These are phyloP conservation scores for Halcyon senegalensis DNA, from an alignment of 2,113 vertebrate genomes.

Conservation along the genomic window DNA sequence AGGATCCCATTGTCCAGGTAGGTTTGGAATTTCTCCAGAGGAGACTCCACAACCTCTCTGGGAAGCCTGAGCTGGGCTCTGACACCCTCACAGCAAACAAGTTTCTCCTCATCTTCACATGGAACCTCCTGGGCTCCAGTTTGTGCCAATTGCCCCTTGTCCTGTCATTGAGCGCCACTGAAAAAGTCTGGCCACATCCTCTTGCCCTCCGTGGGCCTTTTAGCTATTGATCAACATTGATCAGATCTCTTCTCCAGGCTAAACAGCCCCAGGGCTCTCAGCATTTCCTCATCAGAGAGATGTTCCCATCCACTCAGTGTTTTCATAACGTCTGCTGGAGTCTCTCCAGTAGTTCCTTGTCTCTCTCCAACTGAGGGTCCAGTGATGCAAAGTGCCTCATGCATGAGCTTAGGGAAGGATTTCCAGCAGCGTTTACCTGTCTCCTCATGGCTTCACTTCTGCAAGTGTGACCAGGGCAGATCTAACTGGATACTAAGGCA, in stretches of 20 bases:
- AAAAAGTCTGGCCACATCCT: background rate
- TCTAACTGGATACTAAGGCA: too few relatives aligned
- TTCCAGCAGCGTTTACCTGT: background rate
- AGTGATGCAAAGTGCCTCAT: rapidly evolving
- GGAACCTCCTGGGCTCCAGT: background rate
- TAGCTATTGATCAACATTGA: background rate
- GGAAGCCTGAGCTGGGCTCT: background rate
- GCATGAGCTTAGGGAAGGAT: background rate
- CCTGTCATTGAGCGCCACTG: background rate
- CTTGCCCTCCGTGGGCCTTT: background rate
- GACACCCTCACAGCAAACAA: background rate
- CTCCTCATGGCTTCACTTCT: rapidly evolving
- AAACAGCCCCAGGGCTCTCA: too few relatives aligned
- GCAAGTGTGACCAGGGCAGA: background rate
- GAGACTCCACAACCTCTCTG: background rate
- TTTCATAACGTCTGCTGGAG: background rate
- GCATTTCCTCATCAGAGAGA: too few relatives aligned
- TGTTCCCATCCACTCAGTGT: too few relatives aligned
- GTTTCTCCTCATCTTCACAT: background rate
- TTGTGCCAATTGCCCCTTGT: background rate
- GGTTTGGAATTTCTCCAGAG: background rate
- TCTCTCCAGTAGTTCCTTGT: background rate
- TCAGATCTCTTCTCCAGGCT: background rate
- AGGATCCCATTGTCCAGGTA: background rate
- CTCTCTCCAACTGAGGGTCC: background rate